A percentile compares a stretch with the other conserved stretches of the same genome.
Conservation (phyloP, 2,797 vertebrate species). For the Fistularia tabacaria region DNA sequence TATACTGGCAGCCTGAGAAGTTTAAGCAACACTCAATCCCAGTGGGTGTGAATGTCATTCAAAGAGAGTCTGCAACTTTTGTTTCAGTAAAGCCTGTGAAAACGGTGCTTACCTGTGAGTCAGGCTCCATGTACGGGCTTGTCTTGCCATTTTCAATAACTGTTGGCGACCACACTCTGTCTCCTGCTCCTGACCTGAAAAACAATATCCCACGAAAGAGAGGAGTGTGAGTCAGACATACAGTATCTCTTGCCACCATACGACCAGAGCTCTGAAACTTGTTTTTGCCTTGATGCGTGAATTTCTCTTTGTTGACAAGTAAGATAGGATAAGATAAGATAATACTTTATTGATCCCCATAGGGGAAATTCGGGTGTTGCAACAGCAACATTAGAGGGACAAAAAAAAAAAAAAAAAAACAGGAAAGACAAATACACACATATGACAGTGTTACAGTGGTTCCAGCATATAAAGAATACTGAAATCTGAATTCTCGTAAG, state of each 20-base stretch:
- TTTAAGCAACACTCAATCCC: background rate
- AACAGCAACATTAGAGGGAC: too few relatives aligned
- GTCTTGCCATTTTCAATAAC: slow-evolving; percentile 84
- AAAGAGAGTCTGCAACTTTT: slow-evolving; percentile 10
- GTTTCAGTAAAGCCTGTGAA: slow-evolving; percentile 25
- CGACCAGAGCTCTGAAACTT: slow-evolving; percentile 22
- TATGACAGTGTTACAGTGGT: too few relatives aligned
- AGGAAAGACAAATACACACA: too few relatives aligned
- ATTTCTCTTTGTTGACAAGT: too few relatives aligned
- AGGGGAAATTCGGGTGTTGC: too few relatives aligned
- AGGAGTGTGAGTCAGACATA: slow-evolving; percentile 14
- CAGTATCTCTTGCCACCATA: slow-evolving; percentile 5
- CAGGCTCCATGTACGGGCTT: slow-evolving; percentile 83
- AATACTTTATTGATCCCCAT: too few relatives aligned
- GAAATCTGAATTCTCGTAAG: too few relatives aligned
- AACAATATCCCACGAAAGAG: slow-evolving; percentile 53
- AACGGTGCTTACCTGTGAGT: slow-evolving; percentile 82
- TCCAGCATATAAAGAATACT: too few relatives aligned
- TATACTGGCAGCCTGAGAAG: slow-evolving; percentile 5
- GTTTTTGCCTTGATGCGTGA: slow-evolving; percentile 1
- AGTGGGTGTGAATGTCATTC: slow-evolving; percentile 2
- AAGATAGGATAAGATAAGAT: too few relatives aligned
- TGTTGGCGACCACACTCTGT: slow-evolving; percentile 80
- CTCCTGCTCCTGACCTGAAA: slow-evolving; percentile 81
- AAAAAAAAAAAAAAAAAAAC: too few relatives aligned